Conservation (phyloP, 2,888 invertebrate genomes). For the Oscheius myriophilus region DNA sequence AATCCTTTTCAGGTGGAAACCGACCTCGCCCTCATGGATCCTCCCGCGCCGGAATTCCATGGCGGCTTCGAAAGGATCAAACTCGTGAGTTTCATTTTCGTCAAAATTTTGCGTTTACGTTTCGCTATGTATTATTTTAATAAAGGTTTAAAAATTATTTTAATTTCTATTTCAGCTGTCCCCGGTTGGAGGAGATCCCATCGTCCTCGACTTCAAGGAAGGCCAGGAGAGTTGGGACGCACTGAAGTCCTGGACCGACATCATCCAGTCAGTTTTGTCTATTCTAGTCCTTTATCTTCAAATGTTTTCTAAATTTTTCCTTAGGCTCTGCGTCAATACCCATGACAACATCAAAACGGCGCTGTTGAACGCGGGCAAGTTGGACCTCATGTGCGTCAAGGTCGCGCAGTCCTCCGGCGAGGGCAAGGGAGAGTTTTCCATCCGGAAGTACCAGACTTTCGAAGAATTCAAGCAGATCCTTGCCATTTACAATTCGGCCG, state of each 20-base stretch:
- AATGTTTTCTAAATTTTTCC: too few relatives aligned
- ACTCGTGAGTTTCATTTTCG: too few relatives aligned
- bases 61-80: too few relatives aligned
- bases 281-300: not conserved
- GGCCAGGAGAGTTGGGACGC: not conserved
- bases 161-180: slow-evolving; percentile 8
- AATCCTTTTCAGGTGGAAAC: too few relatives aligned
- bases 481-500: slow-evolving; percentile 7
- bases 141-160: not conserved
- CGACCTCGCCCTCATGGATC: too few relatives aligned
- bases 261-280: slow-evolving; percentile 3
- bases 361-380: not conserved
- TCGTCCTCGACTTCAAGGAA: slow-evolving; percentile 6
- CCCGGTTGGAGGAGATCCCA: slow-evolving; percentile 14
- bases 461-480: slow-evolving; percentile 4
- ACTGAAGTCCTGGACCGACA: not conserved
- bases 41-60: too few relatives aligned
- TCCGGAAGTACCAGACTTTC: too few relatives aligned
- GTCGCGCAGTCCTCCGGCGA: too few relatives aligned
- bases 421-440: too few relatives aligned
- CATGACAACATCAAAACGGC: not conserved
- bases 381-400: too few relatives aligned
- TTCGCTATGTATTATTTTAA: too few relatives aligned
- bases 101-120: too few relatives aligned
- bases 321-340: not conserved